Base-by-base conservation (phyloP, 2,113 vertebrate species). In the Heterotis niloticus region DNA sequence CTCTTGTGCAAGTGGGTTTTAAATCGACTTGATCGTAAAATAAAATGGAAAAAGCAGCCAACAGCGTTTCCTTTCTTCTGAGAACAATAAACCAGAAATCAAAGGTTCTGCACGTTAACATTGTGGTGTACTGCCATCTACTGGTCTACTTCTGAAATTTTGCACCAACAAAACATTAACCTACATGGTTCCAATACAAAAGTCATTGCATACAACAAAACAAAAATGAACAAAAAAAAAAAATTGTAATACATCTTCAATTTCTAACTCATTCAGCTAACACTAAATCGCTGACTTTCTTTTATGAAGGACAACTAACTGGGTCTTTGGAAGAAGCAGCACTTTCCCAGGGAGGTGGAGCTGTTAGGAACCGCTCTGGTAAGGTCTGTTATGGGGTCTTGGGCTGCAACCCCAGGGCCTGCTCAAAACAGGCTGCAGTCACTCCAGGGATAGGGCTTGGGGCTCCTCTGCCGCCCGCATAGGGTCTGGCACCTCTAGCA, bases 91-190 rank as follows among this genome's bases (percentile, higher is more conserved):
- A 10, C 51, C 66, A 78, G 56, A 52, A 69, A 54, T 54, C 44
- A 29, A 20, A 14, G 26, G 29, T 66, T 64, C 10, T 12, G 11
- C 28, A 28, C 23, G 23, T 75, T 77, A 85, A 82, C 85, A 80
- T 28, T 81, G 2, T 78, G 16, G 81, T 85, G 79, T 88, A 86
- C 86, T 90, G 85, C 88, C 88, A 90, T 82, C 90, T 88, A 80
- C 34, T 89, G 91, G 86, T 29, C 81, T 75, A 17, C 81, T 10
- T 78, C 52, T 44, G 52, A 14, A 20, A 14, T 20, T 57, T n/a
- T 28, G 71, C 71, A n/a, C 26, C 54, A 28, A 59, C 12, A 57
- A 20, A 16, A 24, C 5, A 26, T 20, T n/a, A 17, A 24, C 23
- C n/a, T 20, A 54, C 13, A 1, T 34, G 44, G 44, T n/a, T 71